Conservation (phyloP, 2,888 invertebrate species). For the Lepeophtheirus nordmannii region DNA sequence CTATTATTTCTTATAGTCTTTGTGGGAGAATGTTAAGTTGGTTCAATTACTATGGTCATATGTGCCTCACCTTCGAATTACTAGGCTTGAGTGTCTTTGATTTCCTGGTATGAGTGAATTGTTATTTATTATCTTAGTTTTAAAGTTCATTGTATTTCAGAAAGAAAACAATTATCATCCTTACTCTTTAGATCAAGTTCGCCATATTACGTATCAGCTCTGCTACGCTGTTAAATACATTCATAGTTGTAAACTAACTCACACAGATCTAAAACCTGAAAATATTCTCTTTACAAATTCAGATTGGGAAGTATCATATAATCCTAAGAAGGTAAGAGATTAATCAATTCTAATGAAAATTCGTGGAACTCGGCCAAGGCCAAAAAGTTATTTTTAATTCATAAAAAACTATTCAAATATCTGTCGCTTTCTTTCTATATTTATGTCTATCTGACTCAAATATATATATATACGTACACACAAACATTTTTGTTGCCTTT, state of each 20-base stretch:
- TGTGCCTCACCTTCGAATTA: slow-evolving; percentile 96
- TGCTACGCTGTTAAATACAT: slow-evolving; percentile 93
- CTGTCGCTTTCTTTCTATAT: not conserved
- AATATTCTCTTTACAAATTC: slow-evolving; percentile 95
- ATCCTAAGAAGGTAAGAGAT: slow-evolving; percentile 52
- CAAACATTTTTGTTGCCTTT: slow-evolving; percentile 3
- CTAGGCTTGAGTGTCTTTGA: slow-evolving; percentile 93
- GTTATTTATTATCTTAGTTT: not conserved
- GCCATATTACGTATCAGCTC: slow-evolving; percentile 92
- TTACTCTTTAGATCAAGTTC: slow-evolving; percentile 90
- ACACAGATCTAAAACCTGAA: slow-evolving; percentile 98
- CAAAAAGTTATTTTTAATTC: no score
- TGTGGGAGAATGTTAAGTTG: slow-evolving; percentile 94
- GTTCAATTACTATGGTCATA: slow-evolving; percentile 95
- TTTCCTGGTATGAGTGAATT: slow-evolving; percentile 57
- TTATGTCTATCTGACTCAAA: not conserved
- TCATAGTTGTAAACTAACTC: slow-evolving; percentile 91
- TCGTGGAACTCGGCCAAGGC: no score
- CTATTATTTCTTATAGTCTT: slow-evolving; percentile 45
- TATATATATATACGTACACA: not conserved
- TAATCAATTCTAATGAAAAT: not conserved
- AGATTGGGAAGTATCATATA: slow-evolving; percentile 59
- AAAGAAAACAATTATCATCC: slow-evolving; percentile 98
- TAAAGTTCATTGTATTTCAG: slow-evolving; percentile 34
- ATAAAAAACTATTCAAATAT: not conserved